Base-by-base conservation (phyloP, 2,113 vertebrate genomes). In the Turnix velox region DNA sequence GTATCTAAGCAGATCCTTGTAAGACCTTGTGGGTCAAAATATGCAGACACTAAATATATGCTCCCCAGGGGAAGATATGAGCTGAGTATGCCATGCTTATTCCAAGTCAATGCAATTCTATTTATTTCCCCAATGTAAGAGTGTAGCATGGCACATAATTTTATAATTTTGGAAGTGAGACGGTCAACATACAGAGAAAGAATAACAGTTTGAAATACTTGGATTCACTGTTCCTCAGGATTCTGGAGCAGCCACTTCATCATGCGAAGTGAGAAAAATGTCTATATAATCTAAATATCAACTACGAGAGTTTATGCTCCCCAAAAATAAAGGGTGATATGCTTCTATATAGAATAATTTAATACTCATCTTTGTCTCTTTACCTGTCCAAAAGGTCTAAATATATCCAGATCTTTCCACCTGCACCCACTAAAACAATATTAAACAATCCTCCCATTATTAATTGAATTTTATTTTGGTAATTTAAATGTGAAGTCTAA, bases 391-490 rank as follows among this genome's bases (percentile, higher is more conserved):
- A 69, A 73, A 40, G 1, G 0, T 65, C 17, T 31, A 80, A 71
- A 62, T 57, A 28, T 6, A 57, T 25, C 33, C 42, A 81, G 11
- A n/a, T 12, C 17, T 48, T 80, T 8, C 17, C 10, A 14, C 0
- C 2, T 10, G 8, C 5, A 24, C 3, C 3, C 20, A 31, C 12
- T 48, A 58, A 65, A 57, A 1, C 22, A 67, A 0, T 48, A 6
- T 28, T 49, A 58, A 4, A 4, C 12, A 52, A 43, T 58, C 28
- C 14, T 58, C 11, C 23, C 40, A 43, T 24, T 5, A 37, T 14
- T 42, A 69, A 49, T 1, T 16, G 24, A 43, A 37, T 57, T 69
- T 65, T 18, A n/a, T 91, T 67, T 75, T 43, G 8, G 22, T 57
- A 52, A 27, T 57, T 88, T 46, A 48, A 31, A 69, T 39, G 5